phyloP scores from a whole-genome alignment of 2,888 invertebrate genomes.

The Leptogaster cylindrica region DNA sequence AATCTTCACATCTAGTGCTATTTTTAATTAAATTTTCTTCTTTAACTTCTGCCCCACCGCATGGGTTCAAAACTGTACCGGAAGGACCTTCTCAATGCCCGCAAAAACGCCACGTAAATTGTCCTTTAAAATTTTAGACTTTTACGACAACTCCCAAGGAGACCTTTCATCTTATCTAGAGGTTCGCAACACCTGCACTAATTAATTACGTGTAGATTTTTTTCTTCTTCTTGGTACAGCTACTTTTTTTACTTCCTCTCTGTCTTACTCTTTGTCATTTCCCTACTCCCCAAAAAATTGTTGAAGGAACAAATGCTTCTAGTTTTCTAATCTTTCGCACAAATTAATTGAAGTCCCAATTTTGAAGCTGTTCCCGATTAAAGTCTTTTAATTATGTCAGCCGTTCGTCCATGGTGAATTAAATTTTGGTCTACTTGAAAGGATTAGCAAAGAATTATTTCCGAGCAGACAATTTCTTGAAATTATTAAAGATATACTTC shows the following conservation, averaged over 20 bases:
- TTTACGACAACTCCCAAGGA: background rate
- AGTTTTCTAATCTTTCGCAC: conserved; percentile 2
- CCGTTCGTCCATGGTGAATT: no score
- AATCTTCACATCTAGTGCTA: no score
- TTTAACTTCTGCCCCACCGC: no score
- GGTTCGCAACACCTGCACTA: conserved; percentile 15
- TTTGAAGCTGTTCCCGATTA: background rate
- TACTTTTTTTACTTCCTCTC: background rate
- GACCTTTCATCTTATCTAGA: conserved; percentile 5
- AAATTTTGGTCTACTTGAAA: no score
- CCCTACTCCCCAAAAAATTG: background rate
- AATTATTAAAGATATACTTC: no score
- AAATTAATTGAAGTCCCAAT: conserved; percentile 16
- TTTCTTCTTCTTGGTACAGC: background rate
- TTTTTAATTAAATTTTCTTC: no score
- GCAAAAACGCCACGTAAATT: background rate
- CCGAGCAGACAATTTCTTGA: no score
- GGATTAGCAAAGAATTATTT: no score
- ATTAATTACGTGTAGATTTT: conserved; percentile 19
- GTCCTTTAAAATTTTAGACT: background rate
- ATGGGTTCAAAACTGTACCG: no score
- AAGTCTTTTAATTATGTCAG: no score
- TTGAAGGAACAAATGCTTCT: background rate
- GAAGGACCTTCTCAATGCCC: no score
- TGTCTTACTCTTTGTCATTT: background rate